Conservation (phyloP, 2,888 invertebrate species). For the Diploptera punctata region DNA sequence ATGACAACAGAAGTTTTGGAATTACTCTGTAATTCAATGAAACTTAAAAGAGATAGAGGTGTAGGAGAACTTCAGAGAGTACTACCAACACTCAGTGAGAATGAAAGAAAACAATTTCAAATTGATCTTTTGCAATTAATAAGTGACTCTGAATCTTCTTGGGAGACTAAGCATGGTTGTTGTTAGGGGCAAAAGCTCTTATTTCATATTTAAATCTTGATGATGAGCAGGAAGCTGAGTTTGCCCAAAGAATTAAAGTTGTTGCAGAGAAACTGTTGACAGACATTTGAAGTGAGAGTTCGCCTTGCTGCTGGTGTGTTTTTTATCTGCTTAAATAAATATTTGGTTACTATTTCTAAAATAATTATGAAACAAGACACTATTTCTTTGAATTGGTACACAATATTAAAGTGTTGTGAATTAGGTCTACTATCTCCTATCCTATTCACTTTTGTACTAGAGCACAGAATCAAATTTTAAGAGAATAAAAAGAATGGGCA, state of each 20-base stretch:
- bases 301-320: constrained; percentile 56
- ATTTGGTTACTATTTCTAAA: too few relatives aligned
- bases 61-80: constrained; percentile 45
- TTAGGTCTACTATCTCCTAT: too few relatives aligned
- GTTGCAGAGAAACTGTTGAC: constrained; percentile 51
- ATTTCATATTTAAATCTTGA: constrained; percentile 46
- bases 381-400: too few relatives aligned
- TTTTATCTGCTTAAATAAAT: too few relatives aligned
- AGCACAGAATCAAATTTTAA: too few relatives aligned
- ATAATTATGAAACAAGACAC: too few relatives aligned
- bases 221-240: constrained; percentile 47
- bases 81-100: constrained; percentile 39
- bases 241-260: constrained; percentile 46
- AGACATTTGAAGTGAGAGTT: constrained; percentile 55
- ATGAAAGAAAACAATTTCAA: constrained; percentile 44
- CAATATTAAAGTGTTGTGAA: too few relatives aligned
- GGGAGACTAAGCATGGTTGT: constrained; percentile 56
- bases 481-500: too few relatives aligned
- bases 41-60: constrained; percentile 47
- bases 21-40: constrained; percentile 45
- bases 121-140: constrained; percentile 43
- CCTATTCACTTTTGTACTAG: too few relatives aligned
- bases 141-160: constrained; percentile 46
- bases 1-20: constrained; percentile 43
- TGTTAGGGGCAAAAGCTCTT: constrained; percentile 53